These are phyloP conservation scores for Tenebrio molitor DNA, from an alignment of 1,140 invertebrate genomes.

Conservation along the genomic window DNA sequence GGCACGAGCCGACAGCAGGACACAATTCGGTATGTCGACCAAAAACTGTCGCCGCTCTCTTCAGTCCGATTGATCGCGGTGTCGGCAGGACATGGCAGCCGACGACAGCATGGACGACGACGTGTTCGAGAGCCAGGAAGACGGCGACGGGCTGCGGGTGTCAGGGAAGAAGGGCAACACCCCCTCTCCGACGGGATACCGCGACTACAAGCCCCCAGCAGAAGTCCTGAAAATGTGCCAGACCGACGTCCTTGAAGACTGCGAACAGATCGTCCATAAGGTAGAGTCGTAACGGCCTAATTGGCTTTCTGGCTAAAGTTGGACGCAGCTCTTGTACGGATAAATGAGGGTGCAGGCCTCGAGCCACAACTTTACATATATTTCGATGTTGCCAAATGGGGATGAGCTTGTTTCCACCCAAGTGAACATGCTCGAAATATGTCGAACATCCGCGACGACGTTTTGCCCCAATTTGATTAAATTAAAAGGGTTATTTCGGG, in stretches of 20 bases:
- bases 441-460: too few relatives aligned
- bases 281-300: slow-evolving; percentile 64
- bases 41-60: not conserved
- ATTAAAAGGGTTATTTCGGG: too few relatives aligned
- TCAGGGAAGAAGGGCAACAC: slow-evolving; percentile 62
- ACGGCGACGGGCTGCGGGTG: slow-evolving; percentile 51
- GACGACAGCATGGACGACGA: slow-evolving; percentile 83
- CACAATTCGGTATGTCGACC: not conserved
- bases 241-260: slow-evolving; percentile 66
- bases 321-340: too few relatives aligned
- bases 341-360: too few relatives aligned
- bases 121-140: slow-evolving; percentile 76
- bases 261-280: slow-evolving; percentile 74
- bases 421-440: too few relatives aligned
- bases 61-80: slow-evolving; percentile 10
- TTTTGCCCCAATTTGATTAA: too few relatives aligned
- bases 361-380: too few relatives aligned
- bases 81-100: slow-evolving; percentile 55
- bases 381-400: too few relatives aligned
- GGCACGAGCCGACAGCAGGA: not conserved
- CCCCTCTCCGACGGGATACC: slow-evolving; percentile 83
- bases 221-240: slow-evolving; percentile 72
- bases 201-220: slow-evolving; percentile 81
- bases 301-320: too few relatives aligned
- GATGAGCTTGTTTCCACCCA: too few relatives aligned